Percentiles rank a stretch among this genome's conserved stretches.
These are phyloP conservation scores for Ceratina japonica DNA, from an alignment of 1,140 invertebrate species.

Conservation along the genomic window DNA sequence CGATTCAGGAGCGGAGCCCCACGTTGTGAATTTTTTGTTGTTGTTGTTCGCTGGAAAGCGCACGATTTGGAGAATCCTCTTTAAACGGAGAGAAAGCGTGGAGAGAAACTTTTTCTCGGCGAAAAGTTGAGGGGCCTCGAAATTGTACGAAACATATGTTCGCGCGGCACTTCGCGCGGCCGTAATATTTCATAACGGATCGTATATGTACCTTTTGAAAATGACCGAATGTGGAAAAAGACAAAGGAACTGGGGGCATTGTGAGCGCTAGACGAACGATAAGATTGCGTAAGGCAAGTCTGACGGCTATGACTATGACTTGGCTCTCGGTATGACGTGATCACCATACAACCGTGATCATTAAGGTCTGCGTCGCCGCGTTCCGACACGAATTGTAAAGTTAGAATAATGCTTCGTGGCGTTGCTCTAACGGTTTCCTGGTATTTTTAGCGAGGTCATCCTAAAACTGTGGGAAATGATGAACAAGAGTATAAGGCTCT, in stretches of 20 bases:
- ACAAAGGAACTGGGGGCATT: slow-evolving; percentile 18
- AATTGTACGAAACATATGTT: neutral
- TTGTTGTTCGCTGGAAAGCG: too few relatives aligned
- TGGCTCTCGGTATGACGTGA: slow-evolving; percentile 48
- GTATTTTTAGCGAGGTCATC: slow-evolving; percentile 38
- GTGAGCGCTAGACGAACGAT: slow-evolving; percentile 41
- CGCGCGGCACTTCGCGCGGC: neutral
- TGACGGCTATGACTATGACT: slow-evolving; percentile 44
- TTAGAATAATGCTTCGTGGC: slow-evolving; percentile 46
- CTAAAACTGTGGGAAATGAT: slow-evolving; percentile 40
- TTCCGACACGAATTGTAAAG: slow-evolving; percentile 50
- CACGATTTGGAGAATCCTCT: neutral
- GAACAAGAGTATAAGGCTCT: neutral
- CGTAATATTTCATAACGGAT: slow-evolving; percentile 15
- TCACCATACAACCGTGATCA: slow-evolving; percentile 48
- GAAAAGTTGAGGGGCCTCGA: too few relatives aligned
- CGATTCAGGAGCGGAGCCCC: neutral
- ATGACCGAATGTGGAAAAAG: slow-evolving; percentile 36
- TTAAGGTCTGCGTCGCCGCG: slow-evolving; percentile 35
- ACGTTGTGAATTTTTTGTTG: neutral
- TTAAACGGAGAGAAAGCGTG: neutral
- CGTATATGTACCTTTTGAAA: neutral
- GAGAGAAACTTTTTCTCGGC: neutral
- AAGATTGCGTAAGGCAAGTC: slow-evolving; percentile 49
- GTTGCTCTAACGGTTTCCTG: slow-evolving; percentile 42